Evolutionary conservation across 2,113 vertebrate species (phyloP), one percentile per base, ranked within the genome.

Genomic region (Ictalurus punctatus): DNA sequence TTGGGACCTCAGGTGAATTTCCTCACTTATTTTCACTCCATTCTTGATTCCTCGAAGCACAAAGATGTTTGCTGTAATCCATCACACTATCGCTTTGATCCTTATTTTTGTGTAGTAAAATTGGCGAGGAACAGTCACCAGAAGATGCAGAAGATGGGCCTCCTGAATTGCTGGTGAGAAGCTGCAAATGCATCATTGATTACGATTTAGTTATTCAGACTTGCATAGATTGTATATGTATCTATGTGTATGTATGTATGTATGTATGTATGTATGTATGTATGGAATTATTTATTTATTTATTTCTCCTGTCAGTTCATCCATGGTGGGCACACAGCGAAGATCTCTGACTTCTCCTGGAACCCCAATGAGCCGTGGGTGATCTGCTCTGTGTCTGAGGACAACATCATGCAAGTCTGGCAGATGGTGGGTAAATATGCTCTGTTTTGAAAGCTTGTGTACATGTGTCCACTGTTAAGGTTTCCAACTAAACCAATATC

Each of bases 361-460:
- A 99, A 99, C 94, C 98, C 98, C 83, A 99, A 99, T 48, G 98
- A 99, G 89, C 98, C 98, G 12, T 99, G 98, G 98, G 98, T 99
- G 93, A 99, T 99, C 95, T 99, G 98, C 94, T 99, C 98, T 91
- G 98, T 99, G 94, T 99, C 98, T 92, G 98, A 99, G 95, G 98
- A 99, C 90, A 99, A 99, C 95, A 99, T 99, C 95, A 99, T 99
- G 98, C 97, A 99, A 96, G 98, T 99, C 74, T 99, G 98, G 98
- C 98, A 99, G 87, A 99, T 99, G 98, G 98, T 97, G 87, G 96
- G 96, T 65, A 34, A 23, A 83, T 76, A 52, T 71, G n/a, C 21
- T 80, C 10, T 71, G 61, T 5, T 82, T 4, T 59, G 23, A 71
- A 86, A 78, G 27, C 48, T 87, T 56, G 30, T 78, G 58, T 87